Evolutionary conservation across 2,113 vertebrate species (phyloP), one percentile per base, ranked within the genome.

Genomic region (Myotis lucifugus): DNA sequence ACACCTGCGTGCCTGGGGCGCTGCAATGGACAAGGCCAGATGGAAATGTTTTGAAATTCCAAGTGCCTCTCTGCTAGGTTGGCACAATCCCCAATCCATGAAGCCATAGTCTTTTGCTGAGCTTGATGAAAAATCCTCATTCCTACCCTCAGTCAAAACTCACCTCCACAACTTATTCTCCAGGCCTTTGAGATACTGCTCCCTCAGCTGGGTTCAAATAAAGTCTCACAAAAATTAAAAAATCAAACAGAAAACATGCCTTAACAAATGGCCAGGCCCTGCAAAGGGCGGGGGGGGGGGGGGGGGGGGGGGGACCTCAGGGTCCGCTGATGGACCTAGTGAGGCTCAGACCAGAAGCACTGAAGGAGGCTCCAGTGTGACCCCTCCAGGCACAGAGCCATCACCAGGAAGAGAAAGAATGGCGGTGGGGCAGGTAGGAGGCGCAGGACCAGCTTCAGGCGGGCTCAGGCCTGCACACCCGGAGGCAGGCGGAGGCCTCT

Each of bases 11-110:
- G 25, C 19, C 84, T 61, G 17, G 61, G 13, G 32, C 23, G 17
- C 42, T 74, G 48, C 48, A 23, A 10, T 84, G 40, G 18, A 29
- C 23, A 42, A 87, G 46, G 54, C 21, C 54, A 32, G 42, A 27
- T 77, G n/a, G 61, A 70, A 40, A 46, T 42, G 34, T n/a, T 83
- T 95, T 87, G 59, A 83, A 76, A 61, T 64, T 67, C 32, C 32
- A 69, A 77, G 25, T 54, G 18, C 40, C 17, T 81, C 81, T 85
- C 46, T 67, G 7, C 40, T 50, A 37, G 77, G 18, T 76, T 12
- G 11, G 27, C 34, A 27, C 14, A 40, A 21, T 69, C 50, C 10
- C 40, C 21, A 8, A 12, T 17, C 14, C 32, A 52, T 50, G 54
- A 34, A 76, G 61, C 61, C 40, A 61, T 59, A n/a, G 77, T 50